A percentile compares a stretch with the other conserved stretches of the same genome.
phyloP scores from a whole-genome alignment of 2,888 invertebrate species.

The Cotesia congregata region DNA sequence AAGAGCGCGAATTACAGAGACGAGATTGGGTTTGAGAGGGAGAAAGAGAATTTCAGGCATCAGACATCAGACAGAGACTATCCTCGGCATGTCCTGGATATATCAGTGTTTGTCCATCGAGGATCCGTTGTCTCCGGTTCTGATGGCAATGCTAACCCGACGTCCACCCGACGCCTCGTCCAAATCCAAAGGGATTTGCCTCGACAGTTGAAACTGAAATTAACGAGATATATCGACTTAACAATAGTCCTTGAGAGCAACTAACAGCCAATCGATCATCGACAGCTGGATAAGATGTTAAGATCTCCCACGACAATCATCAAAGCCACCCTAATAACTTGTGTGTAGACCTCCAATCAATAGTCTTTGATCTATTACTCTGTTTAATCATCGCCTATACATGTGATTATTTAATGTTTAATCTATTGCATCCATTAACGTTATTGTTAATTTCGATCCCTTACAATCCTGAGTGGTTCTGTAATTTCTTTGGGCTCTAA shows the following conservation, averaged over 20 bases:
- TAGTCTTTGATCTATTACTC: constrained; percentile 28
- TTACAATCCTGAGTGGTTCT: no score
- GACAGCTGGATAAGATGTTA: constrained; percentile 24
- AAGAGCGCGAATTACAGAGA: background rate
- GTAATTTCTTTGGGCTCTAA: no score
- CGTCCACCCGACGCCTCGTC: constrained; percentile 28
- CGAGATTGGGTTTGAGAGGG: background rate
- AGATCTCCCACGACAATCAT: constrained; percentile 31
- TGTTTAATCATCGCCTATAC: constrained; percentile 16
- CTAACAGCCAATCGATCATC: constrained; percentile 45
- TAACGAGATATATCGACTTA: constrained; percentile 38
- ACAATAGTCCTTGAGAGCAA: constrained; percentile 41
- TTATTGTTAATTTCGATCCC: background rate
- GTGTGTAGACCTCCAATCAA: background rate
- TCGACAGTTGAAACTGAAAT: constrained; percentile 39
- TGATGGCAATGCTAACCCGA: constrained; percentile 33
- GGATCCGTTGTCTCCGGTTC: constrained; percentile 47
- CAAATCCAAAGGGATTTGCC: constrained; percentile 22
- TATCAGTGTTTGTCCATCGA: constrained; percentile 59
- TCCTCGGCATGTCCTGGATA: constrained; percentile 34
- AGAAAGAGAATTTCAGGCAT: background rate
- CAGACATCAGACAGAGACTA: constrained; percentile 13
- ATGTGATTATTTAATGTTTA: background rate
- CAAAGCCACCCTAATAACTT: constrained; percentile 40
- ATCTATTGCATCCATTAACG: background rate